Evolutionary conservation across 2,797 vertebrate genomes (phyloP).

Genomic region (Orientallactaga sibirica): DNA sequence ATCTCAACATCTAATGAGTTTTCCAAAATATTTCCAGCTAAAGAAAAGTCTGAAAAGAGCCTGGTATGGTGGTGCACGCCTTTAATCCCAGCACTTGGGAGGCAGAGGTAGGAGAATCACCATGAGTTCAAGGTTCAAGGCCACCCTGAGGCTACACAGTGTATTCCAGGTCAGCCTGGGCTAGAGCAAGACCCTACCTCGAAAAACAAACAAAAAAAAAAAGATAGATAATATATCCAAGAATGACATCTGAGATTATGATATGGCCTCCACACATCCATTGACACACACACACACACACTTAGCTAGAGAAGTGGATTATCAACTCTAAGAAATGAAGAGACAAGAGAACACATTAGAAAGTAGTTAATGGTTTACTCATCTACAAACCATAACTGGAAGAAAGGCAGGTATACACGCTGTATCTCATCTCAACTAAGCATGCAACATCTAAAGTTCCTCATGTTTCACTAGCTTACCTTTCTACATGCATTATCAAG

Average conservation of each 20-base stretch:
- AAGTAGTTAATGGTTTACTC: not conserved
- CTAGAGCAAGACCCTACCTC: too few species aligned
- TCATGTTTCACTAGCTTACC: not conserved
- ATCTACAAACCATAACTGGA: not conserved
- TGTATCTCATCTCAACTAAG: not conserved
- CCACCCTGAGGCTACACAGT: too few species aligned
- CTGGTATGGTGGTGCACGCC: too few species aligned
- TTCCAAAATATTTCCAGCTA: constrained; percentile 48
- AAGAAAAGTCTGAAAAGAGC: constrained; percentile 13
- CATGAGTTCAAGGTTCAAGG: too few species aligned
- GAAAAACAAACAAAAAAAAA: not conserved
- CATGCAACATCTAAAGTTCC: not conserved
- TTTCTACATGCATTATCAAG: not conserved
- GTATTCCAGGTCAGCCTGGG: too few species aligned
- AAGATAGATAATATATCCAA: not conserved
- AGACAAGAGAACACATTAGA: constrained; percentile 20
- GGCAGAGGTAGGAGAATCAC: too few species aligned
- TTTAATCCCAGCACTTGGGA: too few species aligned
- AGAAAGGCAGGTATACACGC: not conserved
- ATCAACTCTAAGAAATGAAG: constrained; percentile 20
- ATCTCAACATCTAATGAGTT: constrained; percentile 40
- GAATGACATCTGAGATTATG: too few species aligned
- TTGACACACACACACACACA: too few species aligned
- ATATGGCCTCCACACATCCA: too few species aligned
- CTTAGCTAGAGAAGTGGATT: constrained; percentile 7